Evolutionary conservation across 1,140 invertebrate genomes (phyloP), one percentile per base, ranked within the genome.

Genomic region (Epicauta chinensis): DNA sequence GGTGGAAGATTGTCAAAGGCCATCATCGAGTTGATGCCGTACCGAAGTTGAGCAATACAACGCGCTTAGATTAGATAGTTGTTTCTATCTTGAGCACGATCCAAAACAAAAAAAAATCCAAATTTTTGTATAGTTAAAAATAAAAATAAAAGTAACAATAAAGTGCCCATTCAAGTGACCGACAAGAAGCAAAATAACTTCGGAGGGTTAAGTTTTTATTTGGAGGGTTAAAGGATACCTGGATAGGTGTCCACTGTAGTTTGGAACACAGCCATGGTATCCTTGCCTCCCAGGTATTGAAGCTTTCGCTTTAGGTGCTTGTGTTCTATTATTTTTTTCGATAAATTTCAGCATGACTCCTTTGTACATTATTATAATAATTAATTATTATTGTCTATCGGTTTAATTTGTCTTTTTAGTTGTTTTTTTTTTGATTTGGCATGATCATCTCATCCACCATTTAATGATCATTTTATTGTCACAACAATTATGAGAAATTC

Each of bases 221-320:
- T 30, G 56, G 67, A 71, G 65, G 69, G 67, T 62, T 47, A 42
- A 56, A 62, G 67, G 71, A 75, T 71, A 71, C 64, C 62, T 71
- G 66, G 70, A 69, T 67, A 73, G 69, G 71, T 70, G 65, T 74
- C 73, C 75, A 76, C 74, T 75, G 73, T 78, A 78, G 76, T 78
- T 79, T 77, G 77, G 75, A 78, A 78, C 75, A 79, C 76, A 79
- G 77, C 76, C 75, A 79, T 79, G 77, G 77, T 79, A 74, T 79
- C 76, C 75, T 72, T 79, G 73, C 74, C 76, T 76, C 75, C 74
- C 73, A 77, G 75, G 75, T 77, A 79, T 73, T 76, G 72, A 68
- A 59, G 46, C 58, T 59, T 54, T 58, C 51, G 51, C 46, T 47
- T 40, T 56, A 50, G 51, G 50, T 59, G 40, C 53, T 54, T 35